Evolutionary conservation across 2,113 vertebrate species (phyloP), one percentile per base, ranked within the genome.

Genomic region (Entosphenus tridentatus): DNA sequence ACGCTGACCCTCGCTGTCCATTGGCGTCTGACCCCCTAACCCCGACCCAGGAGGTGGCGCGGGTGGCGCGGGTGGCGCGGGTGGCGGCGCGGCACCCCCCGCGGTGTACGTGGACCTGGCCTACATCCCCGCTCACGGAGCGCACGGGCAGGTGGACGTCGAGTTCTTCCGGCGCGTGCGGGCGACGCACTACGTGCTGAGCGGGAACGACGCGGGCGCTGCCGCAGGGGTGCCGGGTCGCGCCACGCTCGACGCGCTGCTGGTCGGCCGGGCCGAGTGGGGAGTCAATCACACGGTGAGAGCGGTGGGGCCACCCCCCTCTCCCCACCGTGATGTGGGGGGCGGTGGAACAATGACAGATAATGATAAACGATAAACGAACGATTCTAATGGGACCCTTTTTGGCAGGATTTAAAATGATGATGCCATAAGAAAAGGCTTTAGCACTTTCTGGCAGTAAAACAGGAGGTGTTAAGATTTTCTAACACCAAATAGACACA

Each of bases 101-200:
- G 80, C 78, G 0, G 56, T 87, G 2, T 92, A 87, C 12, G 75
- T 96, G 74, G 92, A 96, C 77, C 79, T 97, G 74, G 88, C 88
- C 1, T 97, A 97, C 72, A 73, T 97, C 71, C 92, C 92, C 0
- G 83, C 87, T 0, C 81, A 85, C 1, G 58, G 72, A 1, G 83
- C 85, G 1, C 79, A 82, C 1, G 75, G 80, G 18, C 80, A 80
- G 0, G 76, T 93, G 58, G 82, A 86, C 0, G 74, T 79, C 18
- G 83, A 86, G 8, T 85, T 96, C 57, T 97, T 97, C 77, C 77
- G 75, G 1, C 77, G 79, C 0, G 55, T 95, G 2, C 86, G 89
- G 0, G 81, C 91, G 0, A 84, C 86, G 1, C 87, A 86, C 74
- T 97, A 95, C 13, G 82, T 95, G 70, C 75, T 96, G 73, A 95